Percentiles rank a stretch among this genome's conserved stretches.
phyloP scores from a whole-genome alignment of 2,113 vertebrate species.

The Progne subis region DNA sequence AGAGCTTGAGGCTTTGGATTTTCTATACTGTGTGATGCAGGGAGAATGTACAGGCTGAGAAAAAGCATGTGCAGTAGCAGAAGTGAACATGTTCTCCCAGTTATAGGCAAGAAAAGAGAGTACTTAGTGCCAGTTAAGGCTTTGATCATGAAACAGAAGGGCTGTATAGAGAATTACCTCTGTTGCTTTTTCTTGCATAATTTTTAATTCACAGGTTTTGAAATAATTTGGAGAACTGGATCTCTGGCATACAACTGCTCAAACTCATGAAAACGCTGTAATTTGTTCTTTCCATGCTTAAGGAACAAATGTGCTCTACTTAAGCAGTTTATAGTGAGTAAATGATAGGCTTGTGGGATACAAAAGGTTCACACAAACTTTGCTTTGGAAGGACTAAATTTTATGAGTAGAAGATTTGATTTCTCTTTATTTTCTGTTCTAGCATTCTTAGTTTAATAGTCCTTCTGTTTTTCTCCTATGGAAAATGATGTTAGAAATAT shows the following conservation, averaged over 20 bases:
- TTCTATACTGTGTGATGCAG: not conserved
- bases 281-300: not conserved
- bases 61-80: not conserved
- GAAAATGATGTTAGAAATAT: not conserved
- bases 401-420: not conserved
- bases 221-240: not conserved
- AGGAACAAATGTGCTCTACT: not conserved
- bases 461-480: not conserved
- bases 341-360: not conserved
- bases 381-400: not conserved
- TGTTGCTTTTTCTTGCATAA: not conserved
- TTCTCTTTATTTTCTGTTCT: not conserved
- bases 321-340: not conserved
- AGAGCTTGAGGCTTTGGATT: not conserved
- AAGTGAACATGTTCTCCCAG: not conserved
- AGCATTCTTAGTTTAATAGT: not conserved
- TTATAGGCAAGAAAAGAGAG: not conserved
- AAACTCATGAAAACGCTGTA: not conserved
- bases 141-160: not conserved
- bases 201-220: not conserved
- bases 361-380: not conserved
- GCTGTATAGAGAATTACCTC: not conserved
- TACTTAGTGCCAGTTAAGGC: not conserved
- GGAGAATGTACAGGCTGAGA: not conserved
- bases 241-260: not conserved